Base-by-base conservation (phyloP, 2,888 invertebrate species). In the Trichopria drosophilae region DNA sequence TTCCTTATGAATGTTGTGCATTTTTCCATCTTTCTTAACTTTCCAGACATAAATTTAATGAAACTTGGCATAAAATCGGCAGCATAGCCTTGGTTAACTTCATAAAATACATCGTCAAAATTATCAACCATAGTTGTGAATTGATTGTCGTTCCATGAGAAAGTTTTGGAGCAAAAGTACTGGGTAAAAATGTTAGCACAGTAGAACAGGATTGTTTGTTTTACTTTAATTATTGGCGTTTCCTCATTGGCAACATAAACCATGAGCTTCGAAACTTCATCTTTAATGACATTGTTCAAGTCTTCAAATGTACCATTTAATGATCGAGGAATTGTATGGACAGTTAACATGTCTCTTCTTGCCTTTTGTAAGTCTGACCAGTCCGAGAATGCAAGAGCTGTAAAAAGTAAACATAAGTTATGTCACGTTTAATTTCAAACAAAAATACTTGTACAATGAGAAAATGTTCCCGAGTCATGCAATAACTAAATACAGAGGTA, bases 331-430 rank as follows among this genome's bases (percentile, higher is more conserved):
- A 84, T 83, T 2, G 82, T 80, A 72, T 83, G 80, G 0, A 77
- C 75, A 45, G 77, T 77, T 4, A 84, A 71, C 76, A 84, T 79
- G 51, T 83, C 81, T 9, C 85, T 76, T 7, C 84, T 76, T 1
- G 75, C 70, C 61, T 82, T 83, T 60, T 86, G 85, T 0, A 82
- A 71, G 10, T 81, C 80, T 6, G 84, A 84, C 84, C 84, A 86
- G 66, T 85, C 80, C 68, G 84, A 84, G 62, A 86, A 83, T n/a
- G 85, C 85, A 59, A 86, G 71, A 46, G 85, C 85, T 85, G 68
- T 1, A 71, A 72, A 45, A 57, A 57, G 61, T 57, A 51, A 54
- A 51, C 15, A 40, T 13, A 13, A 26, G 10, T 16, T 9, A 23
- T n/a, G n/a, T n/a, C n/a, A n/a, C n/a, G n/a, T n/a, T n/a, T n/a